phyloP scores from a whole-genome alignment of 2,888 invertebrate species.

The Choreutis nemorana region DNA sequence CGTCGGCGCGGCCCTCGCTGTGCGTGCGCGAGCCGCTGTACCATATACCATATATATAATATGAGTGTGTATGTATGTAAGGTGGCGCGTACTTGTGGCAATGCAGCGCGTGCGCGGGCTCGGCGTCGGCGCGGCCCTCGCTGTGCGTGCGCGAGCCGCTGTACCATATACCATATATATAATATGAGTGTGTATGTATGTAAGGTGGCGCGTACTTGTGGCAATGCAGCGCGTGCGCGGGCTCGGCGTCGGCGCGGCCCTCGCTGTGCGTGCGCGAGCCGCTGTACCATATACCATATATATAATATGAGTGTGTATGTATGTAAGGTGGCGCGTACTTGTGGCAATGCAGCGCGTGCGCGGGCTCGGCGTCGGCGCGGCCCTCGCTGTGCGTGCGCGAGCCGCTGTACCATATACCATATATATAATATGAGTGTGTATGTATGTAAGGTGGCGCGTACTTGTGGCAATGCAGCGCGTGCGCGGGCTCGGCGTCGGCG shows the following conservation, averaged over 20 bases:
- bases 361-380: conserved; percentile 17
- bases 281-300: neutral
- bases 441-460: conserved; percentile 31
- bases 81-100: conserved; percentile 36
- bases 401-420: neutral
- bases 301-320: neutral
- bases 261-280: neutral
- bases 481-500: conserved; percentile 7
- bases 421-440: conserved; percentile 17
- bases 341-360: too few relatives aligned
- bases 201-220: too few relatives aligned
- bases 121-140: conserved; percentile 4
- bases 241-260: too few relatives aligned
- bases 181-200: too few relatives aligned
- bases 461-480: conserved; percentile 25
- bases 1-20: conserved; percentile 9
- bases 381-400: conserved; percentile 22
- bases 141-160: conserved; percentile 63
- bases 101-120: conserved; percentile 12
- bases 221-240: too few relatives aligned
- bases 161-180: too few relatives aligned
- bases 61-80: conserved; percentile 25
- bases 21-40: conserved; percentile 20
- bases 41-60: neutral
- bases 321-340: neutral